A percentile compares a stretch with the other conserved stretches of the same genome.
These are phyloP conservation scores for Anodontia alba DNA, from an alignment of 2,888 invertebrate genomes.

Conservation along the genomic window DNA sequence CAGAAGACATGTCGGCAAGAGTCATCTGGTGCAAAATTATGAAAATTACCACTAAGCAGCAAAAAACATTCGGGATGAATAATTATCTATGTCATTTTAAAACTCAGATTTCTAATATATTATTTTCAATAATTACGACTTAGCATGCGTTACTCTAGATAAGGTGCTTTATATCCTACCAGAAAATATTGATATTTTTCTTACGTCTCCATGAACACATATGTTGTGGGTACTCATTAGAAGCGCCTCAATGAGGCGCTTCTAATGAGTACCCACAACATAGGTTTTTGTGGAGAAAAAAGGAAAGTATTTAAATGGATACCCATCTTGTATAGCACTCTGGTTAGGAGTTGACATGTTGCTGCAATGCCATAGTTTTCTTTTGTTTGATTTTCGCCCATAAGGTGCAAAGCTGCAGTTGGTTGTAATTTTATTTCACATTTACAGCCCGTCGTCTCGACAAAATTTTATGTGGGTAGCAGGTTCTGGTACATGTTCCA, in stretches of 20 bases:
- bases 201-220: too few species aligned
- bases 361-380: neutral
- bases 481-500: conserved; percentile 6
- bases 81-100: conserved; percentile 1
- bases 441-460: conserved; percentile 15
- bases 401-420: conserved; percentile 17
- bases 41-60: neutral
- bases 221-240: too few species aligned
- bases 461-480: neutral
- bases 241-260: too few species aligned
- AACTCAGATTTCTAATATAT: conserved; percentile 14
- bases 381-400: conserved; percentile 13
- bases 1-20: too few species aligned
- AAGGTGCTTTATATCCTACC: too few species aligned
- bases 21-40: conserved; percentile 7
- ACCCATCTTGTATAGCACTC: too few species aligned
- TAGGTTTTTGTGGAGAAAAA: too few species aligned
- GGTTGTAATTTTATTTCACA: conserved; percentile 7
- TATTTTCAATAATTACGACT: neutral
- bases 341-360: neutral
- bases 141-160: too few species aligned
- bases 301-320: too few species aligned
- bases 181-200: too few species aligned
- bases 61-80: conserved; percentile 1
- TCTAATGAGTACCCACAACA: too few species aligned